Evolutionary conservation across 2,113 vertebrate species (phyloP).

Genomic region (Pangasianodon gigas): DNA sequence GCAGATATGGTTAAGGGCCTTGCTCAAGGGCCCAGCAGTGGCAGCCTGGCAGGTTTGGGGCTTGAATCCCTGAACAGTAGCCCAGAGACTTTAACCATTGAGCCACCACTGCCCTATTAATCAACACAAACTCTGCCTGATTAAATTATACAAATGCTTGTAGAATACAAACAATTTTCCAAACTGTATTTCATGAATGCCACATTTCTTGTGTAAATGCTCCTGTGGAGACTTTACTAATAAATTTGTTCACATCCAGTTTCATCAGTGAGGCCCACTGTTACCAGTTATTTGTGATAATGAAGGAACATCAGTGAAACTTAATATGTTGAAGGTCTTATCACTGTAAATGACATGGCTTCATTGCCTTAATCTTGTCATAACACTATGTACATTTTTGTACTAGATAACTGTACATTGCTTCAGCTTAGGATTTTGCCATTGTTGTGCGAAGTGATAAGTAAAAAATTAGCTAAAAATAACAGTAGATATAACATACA

Average conservation of each 20-base stretch:
- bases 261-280: not conserved
- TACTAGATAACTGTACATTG: not conserved
- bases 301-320: not conserved
- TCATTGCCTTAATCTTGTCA: not conserved
- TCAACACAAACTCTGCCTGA: not conserved
- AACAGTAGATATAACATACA: not conserved
- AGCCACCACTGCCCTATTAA: not conserved
- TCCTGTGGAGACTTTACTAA: not conserved
- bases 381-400: not conserved
- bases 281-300: not conserved
- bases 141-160: not conserved
- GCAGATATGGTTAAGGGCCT: not conserved
- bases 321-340: not conserved
- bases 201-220: not conserved
- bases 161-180: not conserved
- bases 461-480: not conserved
- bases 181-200: not conserved
- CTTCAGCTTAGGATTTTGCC: not conserved
- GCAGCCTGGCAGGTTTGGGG: not conserved
- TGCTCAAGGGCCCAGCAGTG: not conserved
- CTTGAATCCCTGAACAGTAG: not conserved
- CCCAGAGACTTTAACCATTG: not conserved
- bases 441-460: not conserved
- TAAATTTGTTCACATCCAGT: not conserved
- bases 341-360: not conserved